Percentiles rank a stretch among this genome's conserved stretches.
These are phyloP conservation scores for Rugalucina vietnamica DNA, from an alignment of 2,888 invertebrate genomes.

Conservation along the genomic window DNA sequence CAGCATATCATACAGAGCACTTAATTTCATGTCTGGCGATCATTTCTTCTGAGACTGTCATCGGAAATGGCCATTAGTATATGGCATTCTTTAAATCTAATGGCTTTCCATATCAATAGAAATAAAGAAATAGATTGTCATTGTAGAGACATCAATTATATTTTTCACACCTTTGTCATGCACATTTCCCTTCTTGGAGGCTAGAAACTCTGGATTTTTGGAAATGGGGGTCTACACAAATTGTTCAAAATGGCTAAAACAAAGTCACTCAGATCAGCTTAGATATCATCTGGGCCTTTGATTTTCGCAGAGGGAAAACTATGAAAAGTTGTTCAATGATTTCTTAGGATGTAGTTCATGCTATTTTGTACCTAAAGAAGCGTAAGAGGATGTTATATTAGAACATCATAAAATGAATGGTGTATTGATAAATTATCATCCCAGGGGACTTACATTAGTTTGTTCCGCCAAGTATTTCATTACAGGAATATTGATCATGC, in stretches of 20 bases:
- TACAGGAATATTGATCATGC: slow-evolving; percentile 5
- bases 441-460: slow-evolving; percentile 1
- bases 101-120: not conserved
- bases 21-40: not conserved
- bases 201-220: no score
- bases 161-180: no score
- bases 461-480: slow-evolving; percentile 15
- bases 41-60: not conserved
- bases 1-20: not conserved
- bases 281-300: no score
- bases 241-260: no score
- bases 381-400: not conserved
- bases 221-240: no score
- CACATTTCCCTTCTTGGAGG: no score
- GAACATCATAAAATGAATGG: slow-evolving; percentile 3
- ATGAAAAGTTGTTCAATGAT: no score
- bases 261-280: no score
- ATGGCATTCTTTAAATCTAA: not conserved
- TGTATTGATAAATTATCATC: slow-evolving; percentile 6
- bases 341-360: no score
- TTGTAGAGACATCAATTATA: no score
- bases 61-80: slow-evolving; percentile 5
- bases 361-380: slow-evolving; percentile 11
- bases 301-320: no score
- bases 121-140: not conserved